phyloP scores from a whole-genome alignment of 2,888 invertebrate genomes.

The Leptinotarsa juncta region DNA sequence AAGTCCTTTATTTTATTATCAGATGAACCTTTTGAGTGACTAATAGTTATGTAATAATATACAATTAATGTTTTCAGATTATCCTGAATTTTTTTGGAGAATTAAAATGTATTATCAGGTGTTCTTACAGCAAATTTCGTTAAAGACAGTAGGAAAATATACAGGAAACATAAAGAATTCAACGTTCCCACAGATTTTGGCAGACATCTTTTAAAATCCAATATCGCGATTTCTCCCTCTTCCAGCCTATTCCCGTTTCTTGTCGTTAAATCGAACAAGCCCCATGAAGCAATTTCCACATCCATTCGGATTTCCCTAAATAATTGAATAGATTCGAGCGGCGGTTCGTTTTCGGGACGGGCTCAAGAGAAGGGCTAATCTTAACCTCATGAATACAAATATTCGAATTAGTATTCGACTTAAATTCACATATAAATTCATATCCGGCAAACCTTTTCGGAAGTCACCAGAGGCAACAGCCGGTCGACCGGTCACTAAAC shows the following conservation, averaged over 20 bases:
- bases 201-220: not conserved
- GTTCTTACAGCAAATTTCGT: too few species aligned
- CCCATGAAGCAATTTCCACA: constrained; percentile 42
- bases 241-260: constrained; percentile 31
- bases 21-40: too few species aligned
- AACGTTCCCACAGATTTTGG: too few species aligned
- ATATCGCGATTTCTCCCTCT: constrained; percentile 4
- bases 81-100: too few species aligned
- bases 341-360: constrained; percentile 18
- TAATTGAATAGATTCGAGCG: constrained; percentile 53
- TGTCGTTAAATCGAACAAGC: constrained; percentile 42
- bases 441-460: constrained; percentile 45
- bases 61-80: too few species aligned
- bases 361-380: constrained; percentile 47
- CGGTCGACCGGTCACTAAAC: constrained; percentile 41
- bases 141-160: too few species aligned
- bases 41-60: too few species aligned
- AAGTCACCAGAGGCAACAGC: constrained; percentile 32
- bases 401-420: constrained; percentile 51
- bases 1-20: too few species aligned
- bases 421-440: constrained; percentile 46
- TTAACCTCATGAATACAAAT: constrained; percentile 56
- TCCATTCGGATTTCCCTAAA: constrained; percentile 48
- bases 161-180: too few species aligned
- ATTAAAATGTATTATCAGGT: too few species aligned